Base-by-base conservation (phyloP, 2,113 vertebrate genomes). In the Erythrolamprus reginae region DNA sequence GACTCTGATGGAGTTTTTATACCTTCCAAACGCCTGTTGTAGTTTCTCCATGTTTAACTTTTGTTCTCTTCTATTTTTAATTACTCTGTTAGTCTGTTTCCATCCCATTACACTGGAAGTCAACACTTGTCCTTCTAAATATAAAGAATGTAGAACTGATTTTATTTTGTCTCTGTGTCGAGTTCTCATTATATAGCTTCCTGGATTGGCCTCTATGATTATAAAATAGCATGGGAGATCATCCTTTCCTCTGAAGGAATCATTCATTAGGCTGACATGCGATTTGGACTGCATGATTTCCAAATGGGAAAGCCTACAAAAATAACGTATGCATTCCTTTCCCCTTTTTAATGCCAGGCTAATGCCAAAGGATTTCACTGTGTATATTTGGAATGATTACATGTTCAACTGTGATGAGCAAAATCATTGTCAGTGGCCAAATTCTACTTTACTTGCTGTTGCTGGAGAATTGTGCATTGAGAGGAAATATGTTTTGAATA, bases 41-140 rank as follows among this genome's bases (percentile, higher is more conserved):
- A 50, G 89, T 93, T 94, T 93, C 88, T 5, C 89, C 91, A 89
- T 90, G 48, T 91, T 93, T 93, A 77, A 88, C 83, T 1, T 93
- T 89, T 91, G 90, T 91, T 88, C 85, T 84, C 21, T 70, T 94
- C 94, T 95, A 94, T 95, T 95, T 94, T 95, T 94, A 94, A 92
- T 95, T 94, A 92, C 90, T 91, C 88, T 92, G 84, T 95, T 94
- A 92, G 89, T 91, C 88, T 92, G 84, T 91, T 85, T 70, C 91
- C 93, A 94, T 94, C 90, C 94, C 70, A 45, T 95, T 93, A 94
- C 90, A 93, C 92, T 93, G 90, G 91, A 96, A 93, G 92, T 91
- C 89, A 95, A 77, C 90, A 94, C 93, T 91, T 95, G 93, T 92
- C 93, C 58, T 95, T 94, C 94, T 93, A 95, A 95, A 95, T 96